A percentile compares a stretch with the other conserved stretches of the same genome.
These are phyloP conservation scores for Euplagia quadripunctaria DNA, from an alignment of 2,888 invertebrate genomes.

Conservation along the genomic window DNA sequence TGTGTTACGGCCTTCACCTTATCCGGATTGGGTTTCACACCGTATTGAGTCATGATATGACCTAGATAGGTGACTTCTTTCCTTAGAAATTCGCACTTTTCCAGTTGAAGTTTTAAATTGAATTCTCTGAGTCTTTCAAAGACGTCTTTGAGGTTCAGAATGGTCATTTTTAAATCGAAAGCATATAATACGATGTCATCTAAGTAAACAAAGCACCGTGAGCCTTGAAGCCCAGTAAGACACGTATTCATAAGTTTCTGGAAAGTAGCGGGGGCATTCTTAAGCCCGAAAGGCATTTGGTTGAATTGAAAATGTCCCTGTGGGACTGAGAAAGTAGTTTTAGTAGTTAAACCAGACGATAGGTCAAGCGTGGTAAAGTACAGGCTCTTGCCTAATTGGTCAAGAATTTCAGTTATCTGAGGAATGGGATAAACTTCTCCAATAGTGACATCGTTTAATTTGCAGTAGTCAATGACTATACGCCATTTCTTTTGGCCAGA, in stretches of 20 bases:
- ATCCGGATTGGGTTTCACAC: constrained; percentile 59
- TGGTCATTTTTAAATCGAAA: constrained; percentile 35
- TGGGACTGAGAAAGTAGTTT: too few relatives aligned
- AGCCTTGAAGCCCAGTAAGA: constrained; percentile 19
- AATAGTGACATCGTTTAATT: too few relatives aligned
- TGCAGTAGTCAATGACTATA: too few relatives aligned
- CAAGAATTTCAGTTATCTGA: too few relatives aligned
- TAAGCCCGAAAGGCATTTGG: constrained; percentile 20
- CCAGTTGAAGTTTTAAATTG: constrained; percentile 56
- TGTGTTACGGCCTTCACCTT: constrained; percentile 17
- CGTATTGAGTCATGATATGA: constrained; percentile 61
- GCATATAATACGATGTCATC: constrained; percentile 34
- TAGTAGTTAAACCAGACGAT: too few relatives aligned
- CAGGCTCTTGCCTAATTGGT: too few relatives aligned
- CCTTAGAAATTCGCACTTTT: constrained; percentile 63
- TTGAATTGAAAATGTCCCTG: too few relatives aligned
- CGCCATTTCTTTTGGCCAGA: too few relatives aligned
- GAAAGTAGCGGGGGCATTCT: constrained; percentile 24
- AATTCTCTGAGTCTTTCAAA: constrained; percentile 50
- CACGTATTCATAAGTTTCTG: constrained; percentile 23
- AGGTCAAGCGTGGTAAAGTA: too few relatives aligned
- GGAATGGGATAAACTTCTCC: too few relatives aligned
- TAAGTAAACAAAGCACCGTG: constrained; percentile 25
- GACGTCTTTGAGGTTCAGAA: constrained; percentile 48
- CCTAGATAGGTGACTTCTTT: constrained; percentile 65